Evolutionary conservation across 1,140 invertebrate species (phyloP), one percentile per base, ranked within the genome.

Genomic region (Trachymyrmex cornetzi): DNA sequence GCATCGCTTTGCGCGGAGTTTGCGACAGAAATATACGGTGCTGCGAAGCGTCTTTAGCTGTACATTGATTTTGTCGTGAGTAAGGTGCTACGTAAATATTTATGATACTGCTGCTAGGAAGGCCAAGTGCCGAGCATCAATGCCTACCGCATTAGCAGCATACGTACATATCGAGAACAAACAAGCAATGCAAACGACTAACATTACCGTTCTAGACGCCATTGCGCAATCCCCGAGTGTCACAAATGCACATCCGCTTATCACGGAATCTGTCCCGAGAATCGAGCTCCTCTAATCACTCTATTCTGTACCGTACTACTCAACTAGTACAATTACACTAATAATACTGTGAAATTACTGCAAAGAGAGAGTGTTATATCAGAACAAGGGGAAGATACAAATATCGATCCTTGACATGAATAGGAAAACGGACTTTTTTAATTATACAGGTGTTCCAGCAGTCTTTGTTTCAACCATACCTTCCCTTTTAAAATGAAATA

Each of bases 71-170:
- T 93, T 87, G 86, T 80, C 75, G 80, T 48, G 88, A 89, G 69
- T 85, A 91, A 87, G 91, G 87, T 87, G 85, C 81, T 86, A 81
- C 86, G 92, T 94, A 94, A 94, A 94, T 94, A 94, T 94, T 94
- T 94, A 94, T 94, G 92, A 89, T 88, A 92, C 91, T 89, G 91
- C 93, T 92, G 91, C 93, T 92, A 88, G 91, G 85, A 92, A 91
- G 92, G 92, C 93, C 91, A 90, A 92, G 85, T 85, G 77, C 30
- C 79, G 61, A 87, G 85, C 90, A 87, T 93, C 71, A 79, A 44
- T 71, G 69, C 81, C 63, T 57, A 75, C 16, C 63, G 66, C 66
- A 48, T 64, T 64, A 63, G 72, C 77, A n/a, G n/a, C 57, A 87
- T 77, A 53, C 55, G 85, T 72, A 27, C 27, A 22, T 85, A 77